Base-by-base conservation (phyloP, 2,888 invertebrate genomes). In the Selenia dentaria region DNA sequence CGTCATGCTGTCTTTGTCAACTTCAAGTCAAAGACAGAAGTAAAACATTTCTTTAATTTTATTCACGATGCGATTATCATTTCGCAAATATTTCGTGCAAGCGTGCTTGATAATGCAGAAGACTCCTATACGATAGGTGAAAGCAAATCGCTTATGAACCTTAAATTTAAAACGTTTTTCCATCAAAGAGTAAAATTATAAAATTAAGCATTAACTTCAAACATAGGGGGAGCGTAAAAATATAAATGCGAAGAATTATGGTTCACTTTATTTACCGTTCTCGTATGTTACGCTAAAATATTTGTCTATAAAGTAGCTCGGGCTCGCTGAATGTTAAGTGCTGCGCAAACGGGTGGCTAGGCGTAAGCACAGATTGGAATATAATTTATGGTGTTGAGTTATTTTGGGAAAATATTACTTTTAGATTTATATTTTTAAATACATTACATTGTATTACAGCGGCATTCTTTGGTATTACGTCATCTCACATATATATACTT, bases 231-330 rank as follows among this genome's bases (percentile, higher is more conserved):
- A 14, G 33, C 38, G 14, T 51, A 41, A 54, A 67, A 64, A 63
- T 57, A 42, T 59, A 63, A 63, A 65, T 57, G 63, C 59, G 38
- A 58, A 70, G 59, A 71, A 69, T 70, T 70, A 64, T 61, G 55
- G 51, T 57, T 40, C 52, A 60, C 57, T 65, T 70, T 76, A 71
- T 76, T 74, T 74, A 62, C 64, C 51, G 51, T 51, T 56, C 63
- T 70, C 68, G 67, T 73, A 71, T 70, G 71, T 74, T 71, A 72
- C 65, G 58, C 62, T 74, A 72, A 79, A 77, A 79, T 77, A 79
- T 79, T 75, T 74, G 72, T 73, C 73, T 78, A 74, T 78, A 79
- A 79, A 77, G 71, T 73, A 78, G 67, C 64, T 64, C 55, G 65
- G 44, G 59, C 64, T 69, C 63, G 69, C 55, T 72, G 79, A 79